Evolutionary conservation across 2,888 invertebrate genomes (phyloP).

Genomic region (Torymus auratus): DNA sequence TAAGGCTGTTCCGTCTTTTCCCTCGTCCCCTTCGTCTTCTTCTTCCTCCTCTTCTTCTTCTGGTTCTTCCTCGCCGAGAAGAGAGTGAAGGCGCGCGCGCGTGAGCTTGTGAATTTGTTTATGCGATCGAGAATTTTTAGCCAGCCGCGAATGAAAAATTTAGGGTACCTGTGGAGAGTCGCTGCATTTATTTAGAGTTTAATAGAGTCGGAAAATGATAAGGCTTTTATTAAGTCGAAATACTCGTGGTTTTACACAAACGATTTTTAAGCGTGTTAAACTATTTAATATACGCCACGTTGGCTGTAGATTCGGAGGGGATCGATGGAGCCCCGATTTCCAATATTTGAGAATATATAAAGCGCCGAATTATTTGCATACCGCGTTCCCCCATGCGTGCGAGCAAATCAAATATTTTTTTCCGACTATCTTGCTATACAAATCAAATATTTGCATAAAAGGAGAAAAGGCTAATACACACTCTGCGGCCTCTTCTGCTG

Average conservation of each 20-base stretch:
- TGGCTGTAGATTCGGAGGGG: not conserved
- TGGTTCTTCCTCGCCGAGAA: too few relatives aligned
- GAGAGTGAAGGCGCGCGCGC: too few relatives aligned
- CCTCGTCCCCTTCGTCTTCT: constrained; percentile 1
- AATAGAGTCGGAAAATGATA: too few relatives aligned
- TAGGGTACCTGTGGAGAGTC: too few relatives aligned
- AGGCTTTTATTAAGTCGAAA: too few relatives aligned
- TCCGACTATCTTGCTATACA: not conserved
- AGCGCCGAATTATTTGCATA: constrained; percentile 30
- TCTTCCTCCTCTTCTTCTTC: not conserved
- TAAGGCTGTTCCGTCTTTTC: constrained; percentile 13
- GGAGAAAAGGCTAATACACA: constrained; percentile 33
- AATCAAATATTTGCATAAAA: constrained; percentile 28
- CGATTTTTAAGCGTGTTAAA: too few relatives aligned
- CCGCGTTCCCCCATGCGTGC: constrained; percentile 8
- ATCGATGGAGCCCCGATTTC: constrained; percentile 6
- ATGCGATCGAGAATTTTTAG: constrained; percentile 14
- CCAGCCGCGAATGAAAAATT: not conserved
- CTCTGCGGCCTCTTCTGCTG: not conserved
- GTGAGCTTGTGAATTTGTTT: constrained; percentile 25
- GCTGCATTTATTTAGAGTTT: too few relatives aligned
- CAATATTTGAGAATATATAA: constrained; percentile 15
- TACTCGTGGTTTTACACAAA: too few relatives aligned
- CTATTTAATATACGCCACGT: too few relatives aligned
- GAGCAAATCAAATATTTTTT: constrained; percentile 37